Percentiles rank a stretch among this genome's conserved stretches.
Conservation (phyloP, 2,888 invertebrate species). For the Papilio elwesi region DNA sequence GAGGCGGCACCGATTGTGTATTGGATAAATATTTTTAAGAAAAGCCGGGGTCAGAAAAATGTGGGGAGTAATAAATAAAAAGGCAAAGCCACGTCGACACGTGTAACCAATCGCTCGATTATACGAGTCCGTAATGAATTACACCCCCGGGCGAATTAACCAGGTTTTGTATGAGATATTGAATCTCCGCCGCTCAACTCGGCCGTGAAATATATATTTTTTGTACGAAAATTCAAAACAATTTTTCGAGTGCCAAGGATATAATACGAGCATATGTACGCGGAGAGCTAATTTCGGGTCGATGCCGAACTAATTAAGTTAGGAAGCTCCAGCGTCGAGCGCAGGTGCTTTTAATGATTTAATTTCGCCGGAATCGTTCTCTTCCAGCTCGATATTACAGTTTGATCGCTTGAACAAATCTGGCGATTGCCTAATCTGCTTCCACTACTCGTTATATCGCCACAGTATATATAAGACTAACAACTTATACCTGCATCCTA, state of each 20-base stretch:
- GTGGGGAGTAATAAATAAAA: slow-evolving; percentile 71
- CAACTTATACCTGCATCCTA: not conserved
- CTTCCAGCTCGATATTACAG: slow-evolving; percentile 55
- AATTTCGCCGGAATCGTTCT: slow-evolving; percentile 68
- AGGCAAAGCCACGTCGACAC: slow-evolving; percentile 70
- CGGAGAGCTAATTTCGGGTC: slow-evolving; percentile 26
- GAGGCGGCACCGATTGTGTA: slow-evolving; percentile 81
- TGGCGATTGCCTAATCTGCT: slow-evolving; percentile 53
- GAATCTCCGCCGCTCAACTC: slow-evolving; percentile 40
- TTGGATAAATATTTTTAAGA: slow-evolving; percentile 80
- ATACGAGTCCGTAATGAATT: slow-evolving; percentile 62
- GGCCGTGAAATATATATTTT: slow-evolving; percentile 43
- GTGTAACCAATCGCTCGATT: slow-evolving; percentile 78
- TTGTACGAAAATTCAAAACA: slow-evolving; percentile 40
- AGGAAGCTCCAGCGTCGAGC: slow-evolving; percentile 54
- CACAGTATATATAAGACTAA: too few relatives aligned
- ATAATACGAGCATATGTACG: slow-evolving; percentile 24
- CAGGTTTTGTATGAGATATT: slow-evolving; percentile 58
- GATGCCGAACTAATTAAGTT: slow-evolving; percentile 54
- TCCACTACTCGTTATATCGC: slow-evolving; percentile 44
- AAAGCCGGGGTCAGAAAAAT: slow-evolving; percentile 71
- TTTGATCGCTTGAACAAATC: slow-evolving; percentile 61
- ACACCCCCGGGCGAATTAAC: slow-evolving; percentile 49
- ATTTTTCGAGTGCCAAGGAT: slow-evolving; percentile 22
- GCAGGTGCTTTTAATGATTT: slow-evolving; percentile 76